These are phyloP conservation scores for Pediacus dermestoides DNA, from an alignment of 2,888 invertebrate genomes.

Conservation along the genomic window DNA sequence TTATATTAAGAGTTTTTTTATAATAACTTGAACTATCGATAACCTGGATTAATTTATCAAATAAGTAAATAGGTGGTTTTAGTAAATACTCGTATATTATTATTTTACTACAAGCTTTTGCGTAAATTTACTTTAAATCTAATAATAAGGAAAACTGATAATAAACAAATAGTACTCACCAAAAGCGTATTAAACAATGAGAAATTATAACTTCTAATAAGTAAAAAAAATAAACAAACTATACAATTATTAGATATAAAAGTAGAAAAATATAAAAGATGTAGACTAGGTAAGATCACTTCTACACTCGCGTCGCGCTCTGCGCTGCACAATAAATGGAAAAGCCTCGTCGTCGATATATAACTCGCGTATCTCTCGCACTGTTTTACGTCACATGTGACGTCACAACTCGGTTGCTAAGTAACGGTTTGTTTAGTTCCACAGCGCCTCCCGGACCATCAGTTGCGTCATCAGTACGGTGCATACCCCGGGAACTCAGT, in stretches of 20 bases:
- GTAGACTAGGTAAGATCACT: conserved; percentile 47
- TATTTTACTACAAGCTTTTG: too few relatives aligned
- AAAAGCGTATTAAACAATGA: conserved; percentile 45
- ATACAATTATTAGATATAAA: conserved; percentile 48
- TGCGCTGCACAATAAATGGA: conserved; percentile 44
- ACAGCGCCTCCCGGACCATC: conserved; percentile 52
- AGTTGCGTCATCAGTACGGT: conserved; percentile 59
- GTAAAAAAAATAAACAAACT: conserved; percentile 47
- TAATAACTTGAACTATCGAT: too few relatives aligned
- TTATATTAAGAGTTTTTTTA: too few relatives aligned
- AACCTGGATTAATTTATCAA: too few relatives aligned
- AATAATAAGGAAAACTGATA: too few relatives aligned
- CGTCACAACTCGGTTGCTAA: conserved; percentile 42
- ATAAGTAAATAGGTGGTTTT: too few relatives aligned
- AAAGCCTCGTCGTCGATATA: conserved; percentile 45
- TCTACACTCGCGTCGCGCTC: conserved; percentile 41
- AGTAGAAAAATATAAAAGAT: conserved; percentile 51
- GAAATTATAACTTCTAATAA: conserved; percentile 44
- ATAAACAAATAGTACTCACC: too few relatives aligned
- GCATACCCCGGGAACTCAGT: conserved; percentile 20
- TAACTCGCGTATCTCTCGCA: conserved; percentile 40
- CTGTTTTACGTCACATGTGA: conserved; percentile 46
- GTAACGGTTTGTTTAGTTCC: conserved; percentile 50
- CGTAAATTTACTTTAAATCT: too few relatives aligned
- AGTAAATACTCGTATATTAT: too few relatives aligned